These are phyloP conservation scores for Drosophila arizonae DNA, from an alignment of 1,140 invertebrate genomes.

Conservation along the genomic window DNA sequence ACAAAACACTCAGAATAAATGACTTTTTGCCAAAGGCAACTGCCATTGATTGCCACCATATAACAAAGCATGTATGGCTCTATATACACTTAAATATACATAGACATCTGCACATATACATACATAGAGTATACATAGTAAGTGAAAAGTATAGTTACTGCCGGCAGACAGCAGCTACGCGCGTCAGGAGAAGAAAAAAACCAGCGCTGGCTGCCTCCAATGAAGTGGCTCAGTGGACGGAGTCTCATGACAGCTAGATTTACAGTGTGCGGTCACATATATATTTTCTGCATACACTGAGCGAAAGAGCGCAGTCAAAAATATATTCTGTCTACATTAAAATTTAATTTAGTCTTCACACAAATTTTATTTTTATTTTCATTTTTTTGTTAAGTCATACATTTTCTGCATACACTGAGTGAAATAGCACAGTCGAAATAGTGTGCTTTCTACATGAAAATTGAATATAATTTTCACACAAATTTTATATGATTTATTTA, in stretches of 20 bases:
- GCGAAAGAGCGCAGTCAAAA: background rate
- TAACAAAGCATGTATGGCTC: conserved; percentile 7
- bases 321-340: background rate
- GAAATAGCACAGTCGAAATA: background rate
- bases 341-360: background rate
- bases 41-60: conserved; percentile 63
- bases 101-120: background rate
- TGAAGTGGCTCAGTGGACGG: conserved; percentile 62
- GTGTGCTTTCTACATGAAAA: background rate
- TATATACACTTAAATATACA: conserved; percentile 12
- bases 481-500: background rate
- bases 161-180: conserved; percentile 19
- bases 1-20: conserved; percentile 49
- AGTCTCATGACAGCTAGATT: conserved; percentile 74
- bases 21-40: conserved; percentile 66
- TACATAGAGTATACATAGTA: background rate
- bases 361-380: background rate
- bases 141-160: conserved; percentile 61
- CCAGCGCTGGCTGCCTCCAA: conserved; percentile 35
- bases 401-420: conserved; percentile 33
- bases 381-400: conserved; percentile 22
- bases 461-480: background rate
- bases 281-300: conserved; percentile 37
- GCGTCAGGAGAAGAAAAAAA: conserved; percentile 2
- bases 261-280: conserved; percentile 70